These are phyloP conservation scores for Sorex araneus DNA, from an alignment of 2,113 vertebrate genomes.

Conservation along the genomic window DNA sequence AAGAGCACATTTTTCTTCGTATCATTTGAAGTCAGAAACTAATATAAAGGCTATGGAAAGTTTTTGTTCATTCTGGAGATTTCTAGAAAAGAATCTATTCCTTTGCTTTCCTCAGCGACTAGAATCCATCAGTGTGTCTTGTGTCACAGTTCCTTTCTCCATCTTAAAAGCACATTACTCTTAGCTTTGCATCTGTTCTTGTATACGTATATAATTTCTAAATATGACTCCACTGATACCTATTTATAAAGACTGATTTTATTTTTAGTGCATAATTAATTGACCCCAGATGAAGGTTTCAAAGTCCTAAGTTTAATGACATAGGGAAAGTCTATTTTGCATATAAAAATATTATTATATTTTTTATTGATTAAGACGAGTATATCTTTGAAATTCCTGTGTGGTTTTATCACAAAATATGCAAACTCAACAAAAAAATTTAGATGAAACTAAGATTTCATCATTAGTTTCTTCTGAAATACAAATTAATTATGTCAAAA, in stretches of 20 bases:
- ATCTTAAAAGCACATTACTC: not conserved
- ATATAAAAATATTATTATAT: not conserved
- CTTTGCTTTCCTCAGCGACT: not conserved
- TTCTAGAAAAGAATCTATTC: not conserved
- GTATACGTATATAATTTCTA: not conserved
- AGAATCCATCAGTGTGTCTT: not conserved
- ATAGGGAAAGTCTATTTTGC: not conserved
- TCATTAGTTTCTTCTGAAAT: not conserved
- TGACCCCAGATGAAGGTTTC: too few species aligned
- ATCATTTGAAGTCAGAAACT: not conserved
- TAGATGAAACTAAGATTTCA: too few species aligned
- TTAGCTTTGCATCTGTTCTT: too few species aligned
- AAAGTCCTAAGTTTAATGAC: too few species aligned
- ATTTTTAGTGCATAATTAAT: too few species aligned
- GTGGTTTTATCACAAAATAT: not conserved
- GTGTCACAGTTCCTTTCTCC: not conserved
- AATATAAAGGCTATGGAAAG: not conserved
- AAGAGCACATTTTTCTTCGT: not conserved
- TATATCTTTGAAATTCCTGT: not conserved
- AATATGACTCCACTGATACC: not conserved
- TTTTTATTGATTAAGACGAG: not conserved
- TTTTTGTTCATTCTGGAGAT: not conserved
- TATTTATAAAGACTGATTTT: not conserved
- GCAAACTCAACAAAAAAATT: not conserved
- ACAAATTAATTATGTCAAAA: conserved; percentile 27